Base-by-base conservation (phyloP, 1,140 invertebrate genomes). In the Drosophila lini region DNA sequence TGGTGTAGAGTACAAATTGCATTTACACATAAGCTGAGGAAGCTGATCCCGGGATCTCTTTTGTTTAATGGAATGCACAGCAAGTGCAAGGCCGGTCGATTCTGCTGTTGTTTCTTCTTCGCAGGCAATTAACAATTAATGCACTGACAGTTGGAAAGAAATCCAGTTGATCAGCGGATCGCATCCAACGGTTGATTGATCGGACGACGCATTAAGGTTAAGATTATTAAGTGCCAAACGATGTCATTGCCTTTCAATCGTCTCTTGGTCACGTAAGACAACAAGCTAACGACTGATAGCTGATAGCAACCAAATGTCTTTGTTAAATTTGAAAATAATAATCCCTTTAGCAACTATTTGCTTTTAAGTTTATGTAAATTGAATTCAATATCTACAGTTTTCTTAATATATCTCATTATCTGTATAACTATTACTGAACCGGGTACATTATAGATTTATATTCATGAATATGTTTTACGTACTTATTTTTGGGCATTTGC, bases 181-280 rank as follows among this genome's bases (percentile, higher is more conserved):
- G 63, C 52, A 22, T 22, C 19, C 52, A 55, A 58, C 50, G 62
- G 60, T 68, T 78, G 79, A 86, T 81, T 77, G 83, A 86, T 88
- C 50, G 55, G 16, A 42, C 42, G 83, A 73, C 52, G 83, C 83
- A 69, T 88, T 74, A 75, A 86, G 83, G 83, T 80, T 77, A 74
- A 78, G 78, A 74, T 80, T 82, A 82, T 86, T 86, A 82, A 86
- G 64, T 74, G 83, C 63, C 76, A 83, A 86, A 67, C 83, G 83
- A 83, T 86, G 83, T 86, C 83, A 89, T 83, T 86, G 80, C 63
- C 83, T 77, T 41, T 19, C 34, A 75, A 22, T 32, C 53, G 62
- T n/a, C 56, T 41, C 44, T 59, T 56, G 62, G 62, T 45, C 62
- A 61, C 57, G 57, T 64, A 62, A 32, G n/a, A 67, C 31, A 19